A percentile compares a stretch with the other conserved stretches of the same genome.
Conservation (phyloP, 2,888 invertebrate species). For the Sphaeridia pumilis region DNA sequence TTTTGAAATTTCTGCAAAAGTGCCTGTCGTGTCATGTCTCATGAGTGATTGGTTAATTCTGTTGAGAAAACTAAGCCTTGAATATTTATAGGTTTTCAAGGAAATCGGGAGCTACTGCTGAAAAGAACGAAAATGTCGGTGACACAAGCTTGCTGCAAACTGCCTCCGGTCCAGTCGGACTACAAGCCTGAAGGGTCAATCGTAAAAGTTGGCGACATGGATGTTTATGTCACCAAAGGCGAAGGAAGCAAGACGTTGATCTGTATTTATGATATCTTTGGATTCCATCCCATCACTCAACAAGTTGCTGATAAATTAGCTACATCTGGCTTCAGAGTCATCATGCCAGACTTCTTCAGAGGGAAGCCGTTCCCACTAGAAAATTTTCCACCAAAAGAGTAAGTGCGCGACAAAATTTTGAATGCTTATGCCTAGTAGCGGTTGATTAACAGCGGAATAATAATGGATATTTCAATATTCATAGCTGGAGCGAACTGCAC, state of each 20-base stretch:
- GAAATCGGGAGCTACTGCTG: not conserved
- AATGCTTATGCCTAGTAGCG: too few species aligned
- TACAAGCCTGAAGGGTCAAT: conserved; percentile 10
- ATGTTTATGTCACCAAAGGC: conserved; percentile 16
- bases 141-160: conserved; percentile 21
- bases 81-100: not conserved
- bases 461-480: not conserved
- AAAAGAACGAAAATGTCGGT: conserved; percentile 6
- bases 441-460: too few species aligned
- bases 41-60: not conserved
- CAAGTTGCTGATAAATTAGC: conserved; percentile 27
- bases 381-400: conserved; percentile 27
- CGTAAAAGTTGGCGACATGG: conserved; percentile 7
- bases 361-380: conserved; percentile 15
- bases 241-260: conserved; percentile 7
- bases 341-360: conserved; percentile 31
- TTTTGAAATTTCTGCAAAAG: not conserved
- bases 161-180: conserved; percentile 17
- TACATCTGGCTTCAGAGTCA: conserved; percentile 25
- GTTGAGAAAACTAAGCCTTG: not conserved
- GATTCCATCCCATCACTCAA: conserved; percentile 24
- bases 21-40: not conserved
- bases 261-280: conserved; percentile 30
- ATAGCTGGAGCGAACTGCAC: not conserved
- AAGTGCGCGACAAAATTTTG: too few species aligned